Evolutionary conservation across 2,888 invertebrate genomes (phyloP).

Genomic region (Eurytoma adleriae): DNA sequence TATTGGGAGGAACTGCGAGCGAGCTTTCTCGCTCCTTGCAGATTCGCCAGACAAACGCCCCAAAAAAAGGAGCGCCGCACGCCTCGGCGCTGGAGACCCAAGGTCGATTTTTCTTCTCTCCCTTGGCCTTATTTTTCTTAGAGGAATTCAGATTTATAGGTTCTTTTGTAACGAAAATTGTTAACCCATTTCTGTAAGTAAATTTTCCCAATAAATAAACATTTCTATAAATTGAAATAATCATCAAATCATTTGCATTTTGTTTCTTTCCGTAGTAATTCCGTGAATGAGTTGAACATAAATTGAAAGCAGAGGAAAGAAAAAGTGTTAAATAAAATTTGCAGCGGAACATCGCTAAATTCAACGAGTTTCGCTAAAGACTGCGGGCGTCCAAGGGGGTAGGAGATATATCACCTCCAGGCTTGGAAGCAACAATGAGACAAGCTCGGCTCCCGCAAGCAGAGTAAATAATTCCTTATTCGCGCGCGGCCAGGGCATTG

Average conservation of each 20-base stretch:
- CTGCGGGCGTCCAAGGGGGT: neutral
- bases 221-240: no score
- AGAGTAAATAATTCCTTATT: slow-evolving; percentile 56
- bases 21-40: neutral
- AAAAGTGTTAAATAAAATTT: no score
- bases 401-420: slow-evolving; percentile 1
- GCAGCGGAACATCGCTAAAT: neutral
- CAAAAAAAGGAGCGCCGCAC: neutral
- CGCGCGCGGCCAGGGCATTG: slow-evolving; percentile 32
- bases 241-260: no score
- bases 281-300: no score
- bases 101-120: no score
- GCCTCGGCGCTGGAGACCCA: neutral
- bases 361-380: neutral
- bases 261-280: no score
- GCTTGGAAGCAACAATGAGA: slow-evolving; percentile 2
- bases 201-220: no score
- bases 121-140: no score
- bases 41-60: slow-evolving; percentile 5
- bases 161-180: no score
- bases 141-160: no score
- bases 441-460: neutral
- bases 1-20: slow-evolving; percentile 18
- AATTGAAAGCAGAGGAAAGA: no score
- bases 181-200: no score